Conservation (phyloP, 2,113 vertebrate species). For the Aplodontia rufa region DNA sequence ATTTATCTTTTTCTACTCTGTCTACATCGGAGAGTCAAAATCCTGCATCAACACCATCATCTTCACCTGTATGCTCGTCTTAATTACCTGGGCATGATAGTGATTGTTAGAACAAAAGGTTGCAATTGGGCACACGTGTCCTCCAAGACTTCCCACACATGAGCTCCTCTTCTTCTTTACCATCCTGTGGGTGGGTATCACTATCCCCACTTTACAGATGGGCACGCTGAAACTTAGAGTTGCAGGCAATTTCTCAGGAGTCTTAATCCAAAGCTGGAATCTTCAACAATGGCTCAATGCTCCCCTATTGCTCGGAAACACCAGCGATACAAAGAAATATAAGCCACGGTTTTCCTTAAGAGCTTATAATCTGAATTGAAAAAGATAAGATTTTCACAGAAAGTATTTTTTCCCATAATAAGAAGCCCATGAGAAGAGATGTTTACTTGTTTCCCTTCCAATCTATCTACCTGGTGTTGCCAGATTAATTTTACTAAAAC, state of each 20-base stretch:
- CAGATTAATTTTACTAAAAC: constrained; percentile 52
- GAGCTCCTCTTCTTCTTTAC: neutral
- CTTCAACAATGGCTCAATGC: neutral
- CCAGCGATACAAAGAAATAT: neutral
- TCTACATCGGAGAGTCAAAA: neutral
- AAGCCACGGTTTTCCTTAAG: neutral
- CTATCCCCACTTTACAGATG: neutral
- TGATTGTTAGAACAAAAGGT: neutral
- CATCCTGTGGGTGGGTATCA: neutral
- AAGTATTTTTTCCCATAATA: neutral
- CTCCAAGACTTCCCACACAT: neutral
- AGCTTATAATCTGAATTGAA: constrained; percentile 10
- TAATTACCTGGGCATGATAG: neutral
- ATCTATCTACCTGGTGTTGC: constrained; percentile 19
- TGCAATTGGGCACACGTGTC: neutral
- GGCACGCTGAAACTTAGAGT: neutral
- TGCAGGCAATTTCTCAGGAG: neutral
- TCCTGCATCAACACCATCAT: neutral
- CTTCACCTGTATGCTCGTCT: neutral
- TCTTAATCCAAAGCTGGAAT: neutral
- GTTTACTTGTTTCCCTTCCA: constrained; percentile 1
- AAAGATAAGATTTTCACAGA: neutral
- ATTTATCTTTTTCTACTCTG: neutral
- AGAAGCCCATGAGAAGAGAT: constrained; percentile 27
- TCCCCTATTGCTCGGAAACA: neutral